Percentiles rank a stretch among this genome's conserved stretches.
Evolutionary conservation across 2,888 invertebrate species (phyloP).

Genomic region (Campopleginae sp.): DNA sequence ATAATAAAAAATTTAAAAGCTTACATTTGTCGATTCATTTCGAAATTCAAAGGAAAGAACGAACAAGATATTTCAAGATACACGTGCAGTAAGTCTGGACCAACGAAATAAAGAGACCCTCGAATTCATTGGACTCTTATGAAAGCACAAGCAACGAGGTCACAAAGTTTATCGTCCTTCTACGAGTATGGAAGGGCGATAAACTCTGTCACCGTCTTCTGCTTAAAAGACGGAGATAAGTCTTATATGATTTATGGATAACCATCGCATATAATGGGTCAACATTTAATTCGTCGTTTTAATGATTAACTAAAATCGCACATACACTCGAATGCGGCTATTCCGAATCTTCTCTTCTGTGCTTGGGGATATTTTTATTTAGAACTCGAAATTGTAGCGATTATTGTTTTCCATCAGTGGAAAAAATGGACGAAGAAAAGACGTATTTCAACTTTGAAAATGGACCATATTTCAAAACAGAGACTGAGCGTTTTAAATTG

Average conservation of each 20-base stretch:
- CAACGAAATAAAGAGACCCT: not conserved
- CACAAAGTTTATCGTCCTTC: constrained; percentile 55
- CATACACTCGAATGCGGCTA: not conserved
- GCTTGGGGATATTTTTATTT: not conserved
- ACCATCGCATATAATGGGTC: constrained; percentile 56
- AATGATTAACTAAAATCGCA: constrained; percentile 6
- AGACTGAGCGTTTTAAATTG: no score
- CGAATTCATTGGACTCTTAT: constrained; percentile 37
- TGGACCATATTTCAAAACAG: no score
- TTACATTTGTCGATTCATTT: not conserved
- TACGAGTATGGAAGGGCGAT: constrained; percentile 30
- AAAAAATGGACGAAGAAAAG: no score
- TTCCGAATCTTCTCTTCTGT: constrained; percentile 87
- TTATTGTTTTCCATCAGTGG: no score
- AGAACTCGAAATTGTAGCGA: no score
- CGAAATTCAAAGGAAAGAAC: no score
- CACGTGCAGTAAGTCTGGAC: not conserved
- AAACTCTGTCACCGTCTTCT: constrained; percentile 42
- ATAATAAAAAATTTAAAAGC: not conserved
- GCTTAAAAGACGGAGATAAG: constrained; percentile 32
- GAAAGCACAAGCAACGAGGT: constrained; percentile 53
- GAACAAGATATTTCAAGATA: not conserved
- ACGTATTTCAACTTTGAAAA: no score
- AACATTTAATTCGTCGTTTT: constrained; percentile 31
- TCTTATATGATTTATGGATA: constrained; percentile 53